phyloP scores from a whole-genome alignment of 2,888 invertebrate species.

The Stenodema calcarata region DNA sequence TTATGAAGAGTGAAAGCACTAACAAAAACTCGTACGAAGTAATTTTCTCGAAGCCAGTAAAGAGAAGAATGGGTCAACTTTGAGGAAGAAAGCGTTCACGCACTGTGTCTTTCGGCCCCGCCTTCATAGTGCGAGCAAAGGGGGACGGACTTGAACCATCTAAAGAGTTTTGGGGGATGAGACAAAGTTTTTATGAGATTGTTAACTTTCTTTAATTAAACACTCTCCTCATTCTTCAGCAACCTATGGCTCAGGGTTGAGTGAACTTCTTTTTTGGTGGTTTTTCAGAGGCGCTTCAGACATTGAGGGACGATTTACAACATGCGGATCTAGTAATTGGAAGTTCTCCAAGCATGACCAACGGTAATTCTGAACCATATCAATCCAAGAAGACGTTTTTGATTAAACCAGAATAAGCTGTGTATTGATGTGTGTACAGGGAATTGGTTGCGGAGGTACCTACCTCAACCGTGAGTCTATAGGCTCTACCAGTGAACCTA shows the following conservation, averaged over 20 bases:
- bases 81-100: not conserved
- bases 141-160: not conserved
- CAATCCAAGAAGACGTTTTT: too few relatives aligned
- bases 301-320: not conserved
- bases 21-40: not conserved
- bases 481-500: too few relatives aligned
- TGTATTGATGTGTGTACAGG: too few relatives aligned
- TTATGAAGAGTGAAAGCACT: not conserved
- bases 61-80: not conserved
- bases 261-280: not conserved
- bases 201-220: slow-evolving; percentile 46
- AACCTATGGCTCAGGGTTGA: not conserved
- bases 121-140: not conserved
- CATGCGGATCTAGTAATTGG: not conserved
- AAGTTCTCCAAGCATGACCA: too few relatives aligned
- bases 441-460: too few relatives aligned
- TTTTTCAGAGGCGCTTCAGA: not conserved
- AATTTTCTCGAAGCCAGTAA: not conserved
- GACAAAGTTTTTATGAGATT: slow-evolving; percentile 40
- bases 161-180: not conserved
- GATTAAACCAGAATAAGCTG: too few relatives aligned
- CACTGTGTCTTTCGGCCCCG: not conserved
- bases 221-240: not conserved
- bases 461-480: too few relatives aligned
- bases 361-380: too few relatives aligned